These are phyloP conservation scores for Leptonema lineaticorne DNA, from an alignment of 1,140 invertebrate genomes.

Conservation along the genomic window DNA sequence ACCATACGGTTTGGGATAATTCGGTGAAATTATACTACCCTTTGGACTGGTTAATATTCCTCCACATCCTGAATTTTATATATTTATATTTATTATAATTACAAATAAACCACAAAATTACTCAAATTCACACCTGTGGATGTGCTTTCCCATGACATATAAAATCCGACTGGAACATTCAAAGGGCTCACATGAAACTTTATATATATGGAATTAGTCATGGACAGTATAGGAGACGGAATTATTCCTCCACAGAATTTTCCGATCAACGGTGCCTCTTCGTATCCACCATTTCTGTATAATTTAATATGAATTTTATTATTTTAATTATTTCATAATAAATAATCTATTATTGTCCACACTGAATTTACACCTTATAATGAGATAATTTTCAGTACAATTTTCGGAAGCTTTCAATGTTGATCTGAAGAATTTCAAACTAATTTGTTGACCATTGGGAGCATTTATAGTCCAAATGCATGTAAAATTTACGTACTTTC, in stretches of 20 bases:
- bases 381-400: slow-evolving; percentile 75
- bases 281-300: slow-evolving; percentile 70
- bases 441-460: slow-evolving; percentile 66
- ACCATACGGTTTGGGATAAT: slow-evolving; percentile 75
- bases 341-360: too few relatives aligned
- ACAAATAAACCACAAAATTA: not conserved
- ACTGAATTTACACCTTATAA: too few relatives aligned
- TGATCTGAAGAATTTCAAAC: slow-evolving; percentile 71
- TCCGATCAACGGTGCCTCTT: slow-evolving; percentile 69
- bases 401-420: slow-evolving; percentile 62
- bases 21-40: slow-evolving; percentile 78
- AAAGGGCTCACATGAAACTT: slow-evolving; percentile 70
- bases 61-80: slow-evolving; percentile 78
- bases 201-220: slow-evolving; percentile 68
- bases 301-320: too few relatives aligned
- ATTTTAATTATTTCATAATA: too few relatives aligned
- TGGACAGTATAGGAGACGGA: slow-evolving; percentile 63
- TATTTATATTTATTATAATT: slow-evolving; percentile 2
- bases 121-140: slow-evolving; percentile 53
- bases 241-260: slow-evolving; percentile 68
- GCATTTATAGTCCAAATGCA: slow-evolving; percentile 78
- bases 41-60: slow-evolving; percentile 63
- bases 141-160: slow-evolving; percentile 70
- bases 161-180: slow-evolving; percentile 62
- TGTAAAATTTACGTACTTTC: too few relatives aligned